Percentiles rank a stretch among this genome's conserved stretches.
These are phyloP conservation scores for Oligia strigilis DNA, from an alignment of 2,888 invertebrate genomes.

Conservation along the genomic window DNA sequence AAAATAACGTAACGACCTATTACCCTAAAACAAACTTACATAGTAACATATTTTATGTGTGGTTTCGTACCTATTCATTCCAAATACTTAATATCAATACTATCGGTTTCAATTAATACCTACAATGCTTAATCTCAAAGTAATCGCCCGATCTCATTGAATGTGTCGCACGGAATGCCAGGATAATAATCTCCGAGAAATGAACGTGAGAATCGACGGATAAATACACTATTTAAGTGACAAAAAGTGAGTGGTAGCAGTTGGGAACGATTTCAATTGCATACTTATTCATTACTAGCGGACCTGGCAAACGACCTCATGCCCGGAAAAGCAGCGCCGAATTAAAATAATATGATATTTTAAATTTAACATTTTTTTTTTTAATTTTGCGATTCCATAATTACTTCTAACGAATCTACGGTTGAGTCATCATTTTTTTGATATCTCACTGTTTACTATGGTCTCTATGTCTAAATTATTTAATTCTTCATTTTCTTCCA, in stretches of 20 bases:
- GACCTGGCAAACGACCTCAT: too few relatives aligned
- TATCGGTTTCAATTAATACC: constrained; percentile 10
- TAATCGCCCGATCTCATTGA: constrained; percentile 43
- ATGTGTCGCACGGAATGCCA: constrained; percentile 41
- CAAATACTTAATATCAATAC: neutral
- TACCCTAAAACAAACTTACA: neutral
- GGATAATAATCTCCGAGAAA: constrained; percentile 43
- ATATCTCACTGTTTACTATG: too few relatives aligned
- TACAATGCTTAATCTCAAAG: constrained; percentile 8
- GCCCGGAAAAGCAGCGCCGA: too few relatives aligned
- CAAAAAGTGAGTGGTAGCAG: constrained; percentile 9
- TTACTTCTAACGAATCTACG: too few relatives aligned
- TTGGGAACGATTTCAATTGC: neutral
- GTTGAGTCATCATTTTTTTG: too few relatives aligned
- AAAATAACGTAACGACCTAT: neutral
- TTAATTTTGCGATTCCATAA: too few relatives aligned
- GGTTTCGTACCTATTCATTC: neutral
- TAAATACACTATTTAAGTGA: constrained; percentile 9
- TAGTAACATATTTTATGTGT: neutral
- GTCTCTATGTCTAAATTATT: too few relatives aligned
- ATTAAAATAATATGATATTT: too few relatives aligned
- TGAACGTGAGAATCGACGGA: constrained; percentile 53
- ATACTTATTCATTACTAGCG: constrained; percentile 1
- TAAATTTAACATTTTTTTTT: too few relatives aligned
- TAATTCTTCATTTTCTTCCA: too few relatives aligned